Base-by-base conservation (phyloP, 2,113 vertebrate species). In the Platycercus adscitus region DNA sequence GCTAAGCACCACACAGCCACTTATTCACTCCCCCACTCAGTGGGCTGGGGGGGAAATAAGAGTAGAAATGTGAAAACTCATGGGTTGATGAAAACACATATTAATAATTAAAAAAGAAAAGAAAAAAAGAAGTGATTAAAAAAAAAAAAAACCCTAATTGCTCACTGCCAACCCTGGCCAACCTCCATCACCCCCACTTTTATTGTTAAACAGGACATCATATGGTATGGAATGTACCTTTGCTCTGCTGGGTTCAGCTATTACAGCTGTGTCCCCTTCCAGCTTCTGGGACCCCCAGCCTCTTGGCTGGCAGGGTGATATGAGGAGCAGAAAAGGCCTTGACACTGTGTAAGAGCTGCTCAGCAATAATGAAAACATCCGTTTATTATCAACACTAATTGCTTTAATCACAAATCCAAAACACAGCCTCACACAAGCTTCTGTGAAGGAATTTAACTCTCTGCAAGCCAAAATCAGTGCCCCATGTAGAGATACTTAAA, bases 251-350 rank as follows among this genome's bases (percentile, higher is more conserved):
- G 17, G 24, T n/a, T 64, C 63, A 76, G 11, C 17, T 41, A 35
- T 55, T 13, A 28, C 19, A 11, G 19, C 19, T 65, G 25, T 60
- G 26, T 37, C 16, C 44, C 15, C 31, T n/a, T 52, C 19, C 17
- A 61, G 1, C 21, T 47, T 20, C 26, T 65, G 28, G 7, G 35
- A 53, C 9, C 4, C 31, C 4, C 6, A 66, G 20, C 13, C 12
- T 63, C 2, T 17, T 73, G 1, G 0, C 17, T 73, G 44, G 26
- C 11, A 13, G 46, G 13, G 35, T 0, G 1, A 7, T 13, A 6
- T 33, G 64, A 81, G 26, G 6, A 81, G 37, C 53, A 64, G 55
- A 50, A 70, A 70, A 80, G 23, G 6, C 47, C 13, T 61, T 23
- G 18, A 29, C 0, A 1, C 25, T 41, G 10, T 35, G 5, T 20